phyloP scores from a whole-genome alignment of 1,140 invertebrate species.

The Caenorhabditis remanei region DNA sequence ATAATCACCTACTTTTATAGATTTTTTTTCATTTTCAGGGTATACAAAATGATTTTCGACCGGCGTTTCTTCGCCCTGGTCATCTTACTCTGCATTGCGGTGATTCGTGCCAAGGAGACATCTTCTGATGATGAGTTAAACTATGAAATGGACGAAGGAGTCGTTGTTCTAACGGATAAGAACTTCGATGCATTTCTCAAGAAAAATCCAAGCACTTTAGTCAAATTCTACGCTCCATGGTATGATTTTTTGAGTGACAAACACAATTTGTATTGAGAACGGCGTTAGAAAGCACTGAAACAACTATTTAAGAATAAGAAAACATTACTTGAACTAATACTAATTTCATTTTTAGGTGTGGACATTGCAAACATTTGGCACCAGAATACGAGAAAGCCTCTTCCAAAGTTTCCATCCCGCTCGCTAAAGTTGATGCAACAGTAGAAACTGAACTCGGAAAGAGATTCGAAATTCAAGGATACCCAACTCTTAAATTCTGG shows the following conservation, averaged over 20 bases:
- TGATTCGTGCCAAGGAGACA: not conserved
- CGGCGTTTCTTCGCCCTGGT: constrained; percentile 34
- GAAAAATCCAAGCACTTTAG: constrained; percentile 65
- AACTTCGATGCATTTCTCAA: constrained; percentile 69
- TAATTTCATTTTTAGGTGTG: constrained; percentile 70
- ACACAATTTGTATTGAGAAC: no score
- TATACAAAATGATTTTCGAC: constrained; percentile 28
- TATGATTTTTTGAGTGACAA: not conserved
- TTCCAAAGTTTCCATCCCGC: constrained; percentile 85
- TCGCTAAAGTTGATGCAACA: constrained; percentile 80
- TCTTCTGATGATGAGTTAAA: constrained; percentile 64
- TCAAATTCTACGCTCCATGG: constrained; percentile 71
- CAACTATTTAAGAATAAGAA: not conserved
- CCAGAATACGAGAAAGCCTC: constrained; percentile 97
- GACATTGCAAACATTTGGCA: constrained; percentile 82
- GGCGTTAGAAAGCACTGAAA: not conserved
- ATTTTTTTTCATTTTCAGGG: constrained; percentile 47
- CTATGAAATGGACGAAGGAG: constrained; percentile 68
- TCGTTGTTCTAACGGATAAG: constrained; percentile 68
- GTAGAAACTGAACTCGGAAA: constrained; percentile 74
- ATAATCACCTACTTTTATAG: not conserved
- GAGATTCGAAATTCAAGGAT: constrained; percentile 77
- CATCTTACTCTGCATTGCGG: constrained; percentile 23
- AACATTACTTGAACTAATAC: no score
- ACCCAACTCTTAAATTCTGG: constrained; percentile 78